Evolutionary conservation across 2,888 invertebrate genomes (phyloP).

Genomic region (Protophormia terraenovae): DNA sequence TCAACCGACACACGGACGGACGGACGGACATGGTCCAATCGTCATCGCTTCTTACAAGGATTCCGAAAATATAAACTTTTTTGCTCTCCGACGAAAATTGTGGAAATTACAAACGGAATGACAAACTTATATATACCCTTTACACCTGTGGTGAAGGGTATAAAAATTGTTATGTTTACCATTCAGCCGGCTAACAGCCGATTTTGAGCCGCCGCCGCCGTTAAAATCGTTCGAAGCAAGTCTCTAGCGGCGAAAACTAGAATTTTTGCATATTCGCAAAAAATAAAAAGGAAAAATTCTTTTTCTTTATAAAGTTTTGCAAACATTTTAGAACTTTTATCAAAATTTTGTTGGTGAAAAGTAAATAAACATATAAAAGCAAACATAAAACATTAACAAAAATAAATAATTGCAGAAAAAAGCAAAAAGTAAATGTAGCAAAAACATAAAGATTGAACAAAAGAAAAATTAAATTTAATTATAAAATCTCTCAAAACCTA

Average conservation of each 20-base stretch:
- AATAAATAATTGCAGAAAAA: background rate
- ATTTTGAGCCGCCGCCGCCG: too few relatives aligned
- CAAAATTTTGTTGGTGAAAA: background rate
- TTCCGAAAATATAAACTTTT: too few relatives aligned
- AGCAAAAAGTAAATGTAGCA: slow-evolving; percentile 7
- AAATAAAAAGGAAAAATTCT: slow-evolving; percentile 20
- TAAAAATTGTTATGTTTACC: too few relatives aligned
- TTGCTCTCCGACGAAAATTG: too few relatives aligned
- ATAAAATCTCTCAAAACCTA: slow-evolving; percentile 1
- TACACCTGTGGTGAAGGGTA: too few relatives aligned
- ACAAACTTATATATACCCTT: too few relatives aligned
- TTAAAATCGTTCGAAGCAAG: too few relatives aligned
- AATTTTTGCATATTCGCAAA: slow-evolving; percentile 56
- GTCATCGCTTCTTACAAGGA: too few relatives aligned
- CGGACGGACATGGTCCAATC: too few relatives aligned
- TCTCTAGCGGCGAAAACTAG: slow-evolving; percentile 58
- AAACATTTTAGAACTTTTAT: slow-evolving; percentile 35
- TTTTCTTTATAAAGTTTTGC: slow-evolving; percentile 9
- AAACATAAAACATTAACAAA: background rate
- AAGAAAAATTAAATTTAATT: slow-evolving; percentile 36
- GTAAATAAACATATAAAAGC: slow-evolving; percentile 3
- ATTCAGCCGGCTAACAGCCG: too few relatives aligned
- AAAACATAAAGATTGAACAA: background rate
- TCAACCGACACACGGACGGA: too few relatives aligned
- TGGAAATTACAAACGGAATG: too few relatives aligned